A percentile compares a stretch with the other conserved stretches of the same genome.
These are phyloP conservation scores for Cuculus canorus DNA, from an alignment of 2,797 vertebrate species.

Conservation along the genomic window DNA sequence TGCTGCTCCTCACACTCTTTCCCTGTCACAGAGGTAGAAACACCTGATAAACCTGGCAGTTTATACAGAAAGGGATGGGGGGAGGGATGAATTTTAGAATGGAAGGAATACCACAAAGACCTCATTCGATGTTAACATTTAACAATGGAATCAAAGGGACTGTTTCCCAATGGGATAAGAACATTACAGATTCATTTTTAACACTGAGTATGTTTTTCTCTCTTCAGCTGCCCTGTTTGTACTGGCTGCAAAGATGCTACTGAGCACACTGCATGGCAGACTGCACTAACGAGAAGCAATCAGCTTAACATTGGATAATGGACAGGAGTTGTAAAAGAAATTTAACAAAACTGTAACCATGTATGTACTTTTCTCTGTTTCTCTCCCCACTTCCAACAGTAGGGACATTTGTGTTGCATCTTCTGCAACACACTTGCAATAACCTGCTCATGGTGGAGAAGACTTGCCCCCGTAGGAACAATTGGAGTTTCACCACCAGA, in stretches of 20 bases:
- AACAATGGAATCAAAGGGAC: not conserved
- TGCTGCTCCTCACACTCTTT: rapidly evolving
- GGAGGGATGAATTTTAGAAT: too few species aligned
- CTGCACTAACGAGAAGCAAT: not conserved
- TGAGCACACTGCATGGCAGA: not conserved
- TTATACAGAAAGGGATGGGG: too few species aligned
- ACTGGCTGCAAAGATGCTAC: not conserved
- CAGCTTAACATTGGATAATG: not conserved
- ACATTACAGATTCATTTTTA: not conserved
- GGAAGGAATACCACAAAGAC: too few species aligned
- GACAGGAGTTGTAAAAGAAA: not conserved
- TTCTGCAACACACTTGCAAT: not conserved
- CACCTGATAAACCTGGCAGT: too few species aligned
- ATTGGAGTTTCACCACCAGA: not conserved
- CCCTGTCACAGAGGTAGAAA: too few species aligned
- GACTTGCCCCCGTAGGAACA: not conserved
- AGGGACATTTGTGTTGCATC: not conserved
- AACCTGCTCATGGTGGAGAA: not conserved
- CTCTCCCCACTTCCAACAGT: rapidly evolving
- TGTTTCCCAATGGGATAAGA: not conserved
- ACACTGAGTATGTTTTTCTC: not conserved
- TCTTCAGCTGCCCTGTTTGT: not conserved
- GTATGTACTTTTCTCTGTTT: not conserved
- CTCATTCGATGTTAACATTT: too few species aligned
- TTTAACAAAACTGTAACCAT: not conserved